Conservation (phyloP, 2,888 invertebrate species). For the Dryocosmus kuriphilus region DNA sequence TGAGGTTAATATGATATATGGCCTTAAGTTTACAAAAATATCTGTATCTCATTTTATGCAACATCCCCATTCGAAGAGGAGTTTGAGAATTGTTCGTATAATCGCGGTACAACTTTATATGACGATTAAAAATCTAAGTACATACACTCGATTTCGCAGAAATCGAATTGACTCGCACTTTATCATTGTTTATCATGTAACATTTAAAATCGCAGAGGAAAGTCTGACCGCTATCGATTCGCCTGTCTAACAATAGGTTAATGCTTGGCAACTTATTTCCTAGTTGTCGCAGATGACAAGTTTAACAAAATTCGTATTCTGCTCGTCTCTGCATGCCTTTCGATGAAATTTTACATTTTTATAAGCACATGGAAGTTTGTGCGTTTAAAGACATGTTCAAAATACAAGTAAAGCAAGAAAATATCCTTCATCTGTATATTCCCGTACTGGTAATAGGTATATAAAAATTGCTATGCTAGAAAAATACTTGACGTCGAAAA, state of each 20-base stretch:
- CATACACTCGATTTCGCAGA: conserved; percentile 47
- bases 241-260: background rate
- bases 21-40: too few species aligned
- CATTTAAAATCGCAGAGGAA: conserved; percentile 21
- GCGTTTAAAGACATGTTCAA: conserved; percentile 53
- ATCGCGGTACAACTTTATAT: conserved; percentile 36
- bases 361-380: conserved; percentile 54
- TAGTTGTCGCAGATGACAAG: conserved; percentile 27
- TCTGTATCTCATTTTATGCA: too few species aligned
- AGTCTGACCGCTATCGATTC: background rate
- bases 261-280: conserved; percentile 35
- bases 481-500: conserved; percentile 22
- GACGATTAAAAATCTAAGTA: conserved; percentile 45
- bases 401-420: conserved; percentile 20
- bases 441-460: background rate
- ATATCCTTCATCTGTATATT: conserved; percentile 11
- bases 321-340: background rate
- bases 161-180: conserved; percentile 46
- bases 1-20: too few species aligned
- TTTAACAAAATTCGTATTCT: conserved; percentile 14
- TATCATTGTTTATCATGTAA: conserved; percentile 12
- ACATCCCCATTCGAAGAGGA: background rate
- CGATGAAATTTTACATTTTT: conserved; percentile 32
- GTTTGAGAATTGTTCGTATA: conserved; percentile 22
- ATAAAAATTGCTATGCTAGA: conserved; percentile 17